Evolutionary conservation across 2,797 vertebrate species (phyloP).

Genomic region (Pipistrellus pipistrellus): DNA sequence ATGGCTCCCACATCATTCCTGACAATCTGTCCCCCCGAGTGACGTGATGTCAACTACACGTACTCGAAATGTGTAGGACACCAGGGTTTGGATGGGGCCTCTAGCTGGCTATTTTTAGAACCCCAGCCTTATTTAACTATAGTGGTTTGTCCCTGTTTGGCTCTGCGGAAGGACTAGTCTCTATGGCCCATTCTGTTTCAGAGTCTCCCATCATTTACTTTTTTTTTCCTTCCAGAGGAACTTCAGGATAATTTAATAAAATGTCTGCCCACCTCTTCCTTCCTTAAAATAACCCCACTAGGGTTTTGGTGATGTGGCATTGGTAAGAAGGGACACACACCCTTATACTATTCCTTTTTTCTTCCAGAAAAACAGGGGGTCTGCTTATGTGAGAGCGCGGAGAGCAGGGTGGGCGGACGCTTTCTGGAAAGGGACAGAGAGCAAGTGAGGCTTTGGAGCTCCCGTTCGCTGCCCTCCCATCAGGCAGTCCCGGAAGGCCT

Average conservation of each 20-base stretch:
- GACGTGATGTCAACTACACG: background rate
- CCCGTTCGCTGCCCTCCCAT: background rate
- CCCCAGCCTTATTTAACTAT: background rate
- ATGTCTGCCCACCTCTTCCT: background rate
- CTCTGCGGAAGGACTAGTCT: background rate
- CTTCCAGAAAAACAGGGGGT: background rate
- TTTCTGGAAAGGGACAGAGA: background rate
- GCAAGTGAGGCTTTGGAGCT: background rate
- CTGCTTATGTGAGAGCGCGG: background rate
- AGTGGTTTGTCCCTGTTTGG: fast-evolving
- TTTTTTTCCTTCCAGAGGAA: background rate
- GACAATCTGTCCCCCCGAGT: background rate
- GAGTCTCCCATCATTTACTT: background rate
- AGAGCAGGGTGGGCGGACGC: background rate
- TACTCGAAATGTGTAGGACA: background rate
- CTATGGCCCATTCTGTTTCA: background rate
- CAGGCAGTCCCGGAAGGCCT: background rate
- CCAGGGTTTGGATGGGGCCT: background rate
- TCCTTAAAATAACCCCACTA: background rate
- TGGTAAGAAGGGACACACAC: background rate
- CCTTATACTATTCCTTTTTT: background rate
- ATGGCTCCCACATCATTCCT: background rate
- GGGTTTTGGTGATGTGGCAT: background rate
- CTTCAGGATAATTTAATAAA: background rate
- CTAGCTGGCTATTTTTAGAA: background rate